phyloP scores from a whole-genome alignment of 2,113 vertebrate genomes.

The Chloropsis cyanopogon region DNA sequence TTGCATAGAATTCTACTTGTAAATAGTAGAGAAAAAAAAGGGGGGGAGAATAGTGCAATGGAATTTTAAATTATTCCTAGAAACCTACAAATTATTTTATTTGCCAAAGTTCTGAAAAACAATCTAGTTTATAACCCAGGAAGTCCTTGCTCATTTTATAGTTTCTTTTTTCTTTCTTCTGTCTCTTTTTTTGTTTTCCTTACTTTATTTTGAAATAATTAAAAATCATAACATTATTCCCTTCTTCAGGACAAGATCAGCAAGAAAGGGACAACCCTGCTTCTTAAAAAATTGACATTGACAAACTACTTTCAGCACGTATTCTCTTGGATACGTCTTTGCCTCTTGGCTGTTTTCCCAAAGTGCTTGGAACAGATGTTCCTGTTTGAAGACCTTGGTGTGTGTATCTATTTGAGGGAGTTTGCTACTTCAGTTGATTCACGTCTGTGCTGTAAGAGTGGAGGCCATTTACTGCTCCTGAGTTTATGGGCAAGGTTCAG shows the following conservation, averaged over 20 bases:
- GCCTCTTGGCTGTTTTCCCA: not conserved
- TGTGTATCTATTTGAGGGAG: not conserved
- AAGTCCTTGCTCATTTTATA: not conserved
- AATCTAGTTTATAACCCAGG: not conserved
- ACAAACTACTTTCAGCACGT: not conserved
- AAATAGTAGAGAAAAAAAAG: not conserved
- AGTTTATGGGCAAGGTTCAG: not conserved
- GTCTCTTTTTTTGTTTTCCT: not conserved
- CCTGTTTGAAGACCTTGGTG: not conserved
- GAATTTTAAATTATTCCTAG: not conserved
- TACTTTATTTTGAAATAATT: not conserved
- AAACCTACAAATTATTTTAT: not conserved
- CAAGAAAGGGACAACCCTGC: not conserved
- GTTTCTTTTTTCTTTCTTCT: accelerated
- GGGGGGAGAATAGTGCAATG: accelerated
- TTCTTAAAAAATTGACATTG: not conserved
- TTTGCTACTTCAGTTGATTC: not conserved
- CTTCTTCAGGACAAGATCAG: not conserved
- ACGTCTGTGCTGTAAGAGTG: accelerated
- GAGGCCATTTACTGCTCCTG: not conserved
- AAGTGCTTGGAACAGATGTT: not conserved
- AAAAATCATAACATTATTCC: not conserved
- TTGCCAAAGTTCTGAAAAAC: not conserved
- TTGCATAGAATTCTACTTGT: not conserved
- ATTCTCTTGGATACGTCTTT: not conserved